A percentile compares a stretch with the other conserved stretches of the same genome.
Evolutionary conservation across 2,888 invertebrate species (phyloP).

Genomic region (Hydrotaea diabolus): DNA sequence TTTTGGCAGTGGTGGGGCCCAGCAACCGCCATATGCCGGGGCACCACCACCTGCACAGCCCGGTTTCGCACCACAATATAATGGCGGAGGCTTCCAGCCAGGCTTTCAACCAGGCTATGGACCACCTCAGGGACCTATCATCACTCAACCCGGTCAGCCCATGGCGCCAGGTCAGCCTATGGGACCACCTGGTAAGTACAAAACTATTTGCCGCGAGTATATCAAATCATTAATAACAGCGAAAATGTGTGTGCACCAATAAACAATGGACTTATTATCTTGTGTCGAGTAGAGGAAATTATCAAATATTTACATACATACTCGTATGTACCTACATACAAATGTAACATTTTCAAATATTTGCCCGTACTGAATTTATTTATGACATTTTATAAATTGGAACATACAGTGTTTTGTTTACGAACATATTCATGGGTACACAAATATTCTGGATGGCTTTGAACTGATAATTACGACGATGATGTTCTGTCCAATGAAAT

Average conservation of each 20-base stretch:
- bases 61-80: constrained; percentile 64
- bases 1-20: constrained; percentile 36
- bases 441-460: constrained; percentile 13
- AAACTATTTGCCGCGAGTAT: background rate
- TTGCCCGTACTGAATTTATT: background rate
- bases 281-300: too few species aligned
- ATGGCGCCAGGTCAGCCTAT: constrained; percentile 62
- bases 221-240: background rate
- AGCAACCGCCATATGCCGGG: constrained; percentile 59
- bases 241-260: too few species aligned
- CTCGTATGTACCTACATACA: too few species aligned
- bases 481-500: constrained; percentile 4
- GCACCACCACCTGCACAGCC: constrained; percentile 59
- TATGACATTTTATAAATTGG: background rate
- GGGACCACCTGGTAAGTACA: constrained; percentile 69
- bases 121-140: constrained; percentile 73
- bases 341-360: background rate
- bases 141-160: constrained; percentile 75
- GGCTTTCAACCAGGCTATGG: constrained; percentile 69
- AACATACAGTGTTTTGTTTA: background rate
- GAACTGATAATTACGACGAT: constrained; percentile 48
- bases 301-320: too few species aligned
- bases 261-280: background rate
- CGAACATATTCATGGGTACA: background rate
- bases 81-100: constrained; percentile 44